Conservation (phyloP, 2,113 vertebrate species). For the Heloderma charlesbogerti region DNA sequence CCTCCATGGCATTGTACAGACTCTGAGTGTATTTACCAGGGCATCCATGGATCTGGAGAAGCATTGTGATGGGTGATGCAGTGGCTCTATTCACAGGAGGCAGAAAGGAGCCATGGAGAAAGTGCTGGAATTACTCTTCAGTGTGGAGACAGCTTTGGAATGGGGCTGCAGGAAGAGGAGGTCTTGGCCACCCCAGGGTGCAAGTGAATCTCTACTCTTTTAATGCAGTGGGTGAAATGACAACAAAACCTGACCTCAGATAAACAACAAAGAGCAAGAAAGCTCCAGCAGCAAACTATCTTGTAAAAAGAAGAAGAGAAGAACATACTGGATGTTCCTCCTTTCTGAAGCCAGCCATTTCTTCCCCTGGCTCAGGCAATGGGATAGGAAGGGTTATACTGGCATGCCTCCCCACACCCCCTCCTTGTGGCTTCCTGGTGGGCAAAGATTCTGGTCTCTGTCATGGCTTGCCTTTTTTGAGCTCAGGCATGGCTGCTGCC, state of each 20-base stretch:
- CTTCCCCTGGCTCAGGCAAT: not conserved
- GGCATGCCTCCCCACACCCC: no score
- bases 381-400: no score
- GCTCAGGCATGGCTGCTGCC: not conserved
- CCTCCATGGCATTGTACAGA: not conserved
- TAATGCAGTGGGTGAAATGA: not conserved
- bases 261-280: not conserved
- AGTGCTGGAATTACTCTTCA: not conserved
- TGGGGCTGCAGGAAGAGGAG: not conserved
- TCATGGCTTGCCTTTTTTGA: not conserved
- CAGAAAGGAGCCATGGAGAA: not conserved
- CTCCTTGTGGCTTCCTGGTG: not conserved
- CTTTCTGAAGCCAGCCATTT: not conserved
- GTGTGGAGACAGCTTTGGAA: not conserved
- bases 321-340: not conserved
- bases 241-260: not conserved
- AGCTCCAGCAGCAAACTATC: not conserved
- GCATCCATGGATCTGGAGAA: not conserved
- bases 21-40: not conserved
- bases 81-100: not conserved
- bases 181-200: not conserved
- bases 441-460: not conserved
- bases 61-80: not conserved
- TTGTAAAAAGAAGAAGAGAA: not conserved
- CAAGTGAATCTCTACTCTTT: not conserved